phyloP scores from a whole-genome alignment of 2,797 vertebrate species.

The Perodicticus potto region DNA sequence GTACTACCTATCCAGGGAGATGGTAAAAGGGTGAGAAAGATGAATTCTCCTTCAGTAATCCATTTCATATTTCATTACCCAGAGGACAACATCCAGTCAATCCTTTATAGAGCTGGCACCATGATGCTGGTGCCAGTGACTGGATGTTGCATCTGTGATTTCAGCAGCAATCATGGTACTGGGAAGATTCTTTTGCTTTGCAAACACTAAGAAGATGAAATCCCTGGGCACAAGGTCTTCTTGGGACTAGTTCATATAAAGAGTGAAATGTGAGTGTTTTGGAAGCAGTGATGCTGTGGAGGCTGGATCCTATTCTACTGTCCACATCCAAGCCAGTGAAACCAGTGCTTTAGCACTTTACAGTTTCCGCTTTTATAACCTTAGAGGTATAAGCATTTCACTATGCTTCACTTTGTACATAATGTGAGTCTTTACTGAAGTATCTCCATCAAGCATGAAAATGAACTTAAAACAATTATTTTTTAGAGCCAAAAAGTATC shows the following conservation, averaged over 20 bases:
- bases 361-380: not conserved
- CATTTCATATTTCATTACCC: slow-evolving; percentile 92
- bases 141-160: slow-evolving; percentile 94
- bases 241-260: slow-evolving; percentile 92
- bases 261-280: slow-evolving; percentile 97
- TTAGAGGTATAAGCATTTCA: not conserved
- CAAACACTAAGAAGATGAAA: slow-evolving; percentile 92
- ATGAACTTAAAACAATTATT: not conserved
- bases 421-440: not conserved
- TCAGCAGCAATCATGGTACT: slow-evolving; percentile 93
- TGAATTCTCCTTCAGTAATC: slow-evolving; percentile 59
- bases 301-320: slow-evolving; percentile 92
- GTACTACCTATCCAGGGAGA: not conserved
- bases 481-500: not conserved
- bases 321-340: not conserved
- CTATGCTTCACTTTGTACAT: not conserved
- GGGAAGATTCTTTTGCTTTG: slow-evolving; percentile 96
- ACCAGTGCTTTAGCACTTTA: not conserved
- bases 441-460: not conserved
- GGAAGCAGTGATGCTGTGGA: slow-evolving; percentile 95
- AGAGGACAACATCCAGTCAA: slow-evolving; percentile 76
- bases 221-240: slow-evolving; percentile 91
- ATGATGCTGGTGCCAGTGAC: slow-evolving; percentile 92
- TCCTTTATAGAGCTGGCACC: slow-evolving; percentile 94
- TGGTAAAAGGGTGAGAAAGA: slow-evolving; percentile 69